Evolutionary conservation across 2,888 invertebrate genomes (phyloP), one percentile per base, ranked within the genome.

Genomic region (Hirtodrosophila alboralis): DNA sequence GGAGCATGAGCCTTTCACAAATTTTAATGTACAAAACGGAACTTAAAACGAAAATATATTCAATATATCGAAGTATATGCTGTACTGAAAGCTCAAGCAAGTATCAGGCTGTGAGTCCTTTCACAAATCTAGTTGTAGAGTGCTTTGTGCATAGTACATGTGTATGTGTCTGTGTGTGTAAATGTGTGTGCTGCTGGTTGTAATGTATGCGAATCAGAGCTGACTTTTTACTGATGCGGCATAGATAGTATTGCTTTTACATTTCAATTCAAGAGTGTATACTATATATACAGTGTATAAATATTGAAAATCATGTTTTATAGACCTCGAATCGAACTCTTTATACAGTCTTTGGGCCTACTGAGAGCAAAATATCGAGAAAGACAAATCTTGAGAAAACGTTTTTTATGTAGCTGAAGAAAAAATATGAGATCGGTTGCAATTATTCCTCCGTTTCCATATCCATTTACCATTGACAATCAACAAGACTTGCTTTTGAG

Each of bases 381-480:
- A 45, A 76, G 91, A 89, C 37, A 48, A 36, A 13, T 37, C 41
- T 62, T 28, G 48, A 45, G 41, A 37, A 58, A 57, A 58, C n/a
- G n/a, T n/a, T n/a, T 73, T 57, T 68, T 65, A 61, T 58, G 52
- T 59, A 41, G 48, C 56, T 53, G 58, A 62, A 49, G 74, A 43
- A 43, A 41, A 41, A 44, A 13, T 13, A 21, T 21, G 9, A 38
- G 31, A 51, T 14, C 23, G 21, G 9, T 4, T 21, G 27, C 33
- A 23, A 36, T 21, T 27, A n/a, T 9, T 34, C 12, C n/a, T 9
- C 18, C 5, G 8, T 6, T 13, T 5, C 21, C 21, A 14, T 12
- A 23, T 37, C 52, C 49, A 58, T 62, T 81, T 92, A 93, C 93
- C 93, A 89, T 93, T 92, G 44, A 94, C 93, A 84, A 91, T 91